Conservation (phyloP, 2,113 vertebrate species). For the Pitta sordida region DNA sequence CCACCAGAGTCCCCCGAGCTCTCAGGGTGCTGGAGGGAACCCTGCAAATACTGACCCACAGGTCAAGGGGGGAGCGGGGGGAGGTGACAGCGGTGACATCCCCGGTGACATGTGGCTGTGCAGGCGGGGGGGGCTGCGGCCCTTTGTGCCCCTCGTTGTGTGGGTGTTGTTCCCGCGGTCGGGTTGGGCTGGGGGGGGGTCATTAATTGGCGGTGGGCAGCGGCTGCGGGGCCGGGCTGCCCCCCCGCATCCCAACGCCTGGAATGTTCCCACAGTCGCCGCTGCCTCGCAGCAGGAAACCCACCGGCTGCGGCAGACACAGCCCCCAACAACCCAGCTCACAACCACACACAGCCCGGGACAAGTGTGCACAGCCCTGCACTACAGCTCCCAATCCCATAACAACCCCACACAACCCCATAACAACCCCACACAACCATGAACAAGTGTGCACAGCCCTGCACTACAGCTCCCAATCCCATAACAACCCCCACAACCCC, state of each 20-base stretch:
- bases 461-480: background rate
- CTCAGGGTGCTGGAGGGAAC: background rate
- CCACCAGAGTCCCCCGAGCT: background rate
- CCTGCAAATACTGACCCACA: background rate
- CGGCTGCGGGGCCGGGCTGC: background rate
- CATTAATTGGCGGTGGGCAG: background rate
- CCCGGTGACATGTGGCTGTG: background rate
- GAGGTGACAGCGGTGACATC: background rate
- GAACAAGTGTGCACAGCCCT: no score
- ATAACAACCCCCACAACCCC: no score
- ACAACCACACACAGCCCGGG: background rate
- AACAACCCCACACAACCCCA: background rate
- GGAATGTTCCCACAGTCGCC: slow-evolving; percentile 43
- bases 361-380: background rate
- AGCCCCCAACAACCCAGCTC: background rate
- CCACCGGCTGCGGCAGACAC: background rate
- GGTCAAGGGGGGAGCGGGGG: background rate
- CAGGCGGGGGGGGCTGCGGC: background rate
- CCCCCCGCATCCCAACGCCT: background rate
- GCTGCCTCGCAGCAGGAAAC: background rate
- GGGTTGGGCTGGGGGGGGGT: background rate
- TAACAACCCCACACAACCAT: no score
- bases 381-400: no score
- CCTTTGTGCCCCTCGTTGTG: background rate
- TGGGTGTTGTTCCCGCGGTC: fast-evolving